Base-by-base conservation (phyloP, 2,888 invertebrate genomes). In the Synanthedon tipuliformis region DNA sequence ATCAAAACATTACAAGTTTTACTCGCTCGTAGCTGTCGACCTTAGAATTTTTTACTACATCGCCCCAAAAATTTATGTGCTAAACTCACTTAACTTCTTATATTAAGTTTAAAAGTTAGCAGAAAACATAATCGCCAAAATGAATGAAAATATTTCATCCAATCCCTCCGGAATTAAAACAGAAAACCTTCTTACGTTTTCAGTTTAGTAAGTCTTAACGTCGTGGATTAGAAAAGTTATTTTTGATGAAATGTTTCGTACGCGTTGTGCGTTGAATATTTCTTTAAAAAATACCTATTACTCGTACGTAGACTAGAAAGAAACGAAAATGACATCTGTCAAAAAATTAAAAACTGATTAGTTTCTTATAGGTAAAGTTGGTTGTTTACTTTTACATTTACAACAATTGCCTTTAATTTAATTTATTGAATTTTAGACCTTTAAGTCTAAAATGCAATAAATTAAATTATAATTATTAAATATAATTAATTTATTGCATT, bases 171-270 rank as follows among this genome's bases (percentile, higher is more conserved):
- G 52, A 56, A 52, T 54, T 51, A 41, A 34, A 34, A 50, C 48
- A 18, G 51, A 40, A 52, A 58, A 58, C 53, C 56, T 58, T 51
- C 18, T 53, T 48, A 56, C 51, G 53, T 53, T 56, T 58, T 55
- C 54, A 55, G 53, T 54, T 54, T 51, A 51, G 11, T 45, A 50
- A 53, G 48, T 54, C 51, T 23, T 54, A 49, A 45, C 50, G 52
- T 27, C 50, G 10, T 53, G 52, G 51, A 51, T 54, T 51, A 52
- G 52, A 56, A 52, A 53, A 54, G 53, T 52, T 13, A 51, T 48
- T 50, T 51, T 40, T 45, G 48, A 10, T 41, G 45, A 50, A 45
- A 53, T 54, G 54, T 50, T 54, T 56, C 2, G 8, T 18, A 49
- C 18, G 15, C n/a, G 23, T 45, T 45, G n/a, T 45, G 13, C 8